Evolutionary conservation across 1,140 invertebrate genomes (phyloP), one percentile per base, ranked within the genome.

Genomic region (Anoplolepis gracilipes): DNA sequence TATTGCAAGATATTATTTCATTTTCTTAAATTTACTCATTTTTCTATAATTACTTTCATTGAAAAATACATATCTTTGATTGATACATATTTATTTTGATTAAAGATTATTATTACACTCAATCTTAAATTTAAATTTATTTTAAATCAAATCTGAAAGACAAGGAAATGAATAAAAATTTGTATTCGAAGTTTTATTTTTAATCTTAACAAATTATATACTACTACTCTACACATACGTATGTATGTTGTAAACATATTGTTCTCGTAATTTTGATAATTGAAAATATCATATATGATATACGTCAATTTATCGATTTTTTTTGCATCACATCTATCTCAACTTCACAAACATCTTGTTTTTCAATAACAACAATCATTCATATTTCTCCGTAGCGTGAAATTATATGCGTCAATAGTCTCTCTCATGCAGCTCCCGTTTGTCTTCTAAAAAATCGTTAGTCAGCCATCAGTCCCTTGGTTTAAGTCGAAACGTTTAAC

Each of bases 401-500:
- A 81, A 81, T 81, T 70, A 81, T 42, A 69, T 4, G 33, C 33
- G 16, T 30, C 67, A 69, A 67, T n/a, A 1, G 2, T 49, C 3
- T 49, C 46, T 19, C 16, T 19, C 46, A 16, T 11, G 64, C 6
- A 42, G 36, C 25, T 73, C 13, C 25, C 25, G 13, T 53, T 72
- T 61, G 8, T 72, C 53, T 42, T 39, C 8, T 36, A 5, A 42
- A 82, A 59, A 61, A 73, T 73, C 67, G 53, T 73, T 72, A 82
- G 67, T 28, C 77, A 69, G 62, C 62, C 49, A 36, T 57, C 53
- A 19, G 53, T 61, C 55, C 57, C 57, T 88, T 69, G 28, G 55
- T 85, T 49, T 85, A 82, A 79, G 85, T 87, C 70, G 61, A 61
- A 78, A 78, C 86, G 82, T 84, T 84, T 77, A 87, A 87, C 81